Base-by-base conservation (phyloP, 1,140 invertebrate species). In the Coelopa frigida region DNA sequence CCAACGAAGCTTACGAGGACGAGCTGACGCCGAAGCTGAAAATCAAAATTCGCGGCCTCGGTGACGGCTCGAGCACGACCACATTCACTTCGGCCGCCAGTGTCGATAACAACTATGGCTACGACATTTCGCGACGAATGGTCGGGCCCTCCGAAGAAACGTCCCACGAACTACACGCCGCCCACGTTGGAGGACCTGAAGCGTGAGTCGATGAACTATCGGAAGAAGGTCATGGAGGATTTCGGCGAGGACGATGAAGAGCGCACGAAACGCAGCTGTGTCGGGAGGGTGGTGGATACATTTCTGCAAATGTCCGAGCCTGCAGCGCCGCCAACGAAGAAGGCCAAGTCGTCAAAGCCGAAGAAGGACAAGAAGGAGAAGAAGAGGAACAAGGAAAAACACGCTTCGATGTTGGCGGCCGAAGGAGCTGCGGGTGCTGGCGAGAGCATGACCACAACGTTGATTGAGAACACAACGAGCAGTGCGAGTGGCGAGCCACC, bases 191-290 rank as follows among this genome's bases (percentile, higher is more conserved):
- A 87, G 62, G 86, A 90, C 50, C 68, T 90, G 5, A 82, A 80
- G 47, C 76, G 85, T 5, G 87, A 92, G 53, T 89, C 83, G 51
- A 90, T 93, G 87, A 89, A 89, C 57, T 92, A 80, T 65, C 75
- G 89, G n/a, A 78, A 82, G 36, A 81, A 79, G 75, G 79, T 89
- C 1, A 86, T 87, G 82, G 83, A 85, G 8, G 83, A 84, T 56
- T 90, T 89, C 54, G 80, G 82, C 39, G 77, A 80, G 55, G 79
- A 79, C 36, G 79, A 84, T 45, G 72, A 75, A 11, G 80, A 78
- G 51, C 51, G 48, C 5, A 53, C 29, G 21, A 22, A 23, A 36
- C 59, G 55, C 18, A 45, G 54, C 4, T 27, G 17, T 18, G 27
- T 21, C 41, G 42, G 37, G 15, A 15, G 48, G 38, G 6, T 31